Evolutionary conservation across 1,140 invertebrate genomes (phyloP).

Genomic region (Pachypeltis micranthus): DNA sequence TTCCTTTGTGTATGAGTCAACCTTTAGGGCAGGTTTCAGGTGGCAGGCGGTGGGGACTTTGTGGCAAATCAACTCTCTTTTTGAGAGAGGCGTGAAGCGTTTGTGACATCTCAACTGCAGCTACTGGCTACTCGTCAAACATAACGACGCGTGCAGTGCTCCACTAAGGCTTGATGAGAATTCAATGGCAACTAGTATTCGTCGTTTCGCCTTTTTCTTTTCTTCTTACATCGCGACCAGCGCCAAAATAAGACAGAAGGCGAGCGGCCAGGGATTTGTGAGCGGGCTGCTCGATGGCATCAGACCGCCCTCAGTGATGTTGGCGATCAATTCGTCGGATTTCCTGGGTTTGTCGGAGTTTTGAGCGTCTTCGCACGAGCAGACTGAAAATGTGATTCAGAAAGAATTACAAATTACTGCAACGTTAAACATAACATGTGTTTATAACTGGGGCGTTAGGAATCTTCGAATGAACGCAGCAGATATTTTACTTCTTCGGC

Average conservation of each 20-base stretch:
- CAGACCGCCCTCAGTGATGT: not conserved
- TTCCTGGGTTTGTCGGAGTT: not conserved
- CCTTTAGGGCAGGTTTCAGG: too few relatives aligned
- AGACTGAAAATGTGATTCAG: not conserved
- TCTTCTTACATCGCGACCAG: constrained; percentile 1
- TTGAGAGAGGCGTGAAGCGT: constrained; percentile 16
- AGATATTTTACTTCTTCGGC: too few relatives aligned
- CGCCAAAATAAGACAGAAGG: not conserved
- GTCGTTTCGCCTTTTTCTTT: too few relatives aligned
- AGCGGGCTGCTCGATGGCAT: not conserved
- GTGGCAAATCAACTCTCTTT: too few relatives aligned
- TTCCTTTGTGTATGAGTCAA: too few relatives aligned
- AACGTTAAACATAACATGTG: too few relatives aligned
- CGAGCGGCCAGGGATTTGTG: not conserved
- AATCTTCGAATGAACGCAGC: too few relatives aligned
- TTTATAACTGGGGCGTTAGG: too few relatives aligned
- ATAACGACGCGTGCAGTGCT: constrained; percentile 19
- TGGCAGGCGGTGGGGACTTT: too few relatives aligned
- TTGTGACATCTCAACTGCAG: constrained; percentile 16
- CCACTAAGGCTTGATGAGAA: constrained; percentile 15
- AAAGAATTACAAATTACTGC: too few relatives aligned
- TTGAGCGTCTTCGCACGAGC: not conserved
- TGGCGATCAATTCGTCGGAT: not conserved
- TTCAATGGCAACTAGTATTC: too few relatives aligned
- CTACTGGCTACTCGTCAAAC: not conserved